Evolutionary conservation across 2,888 invertebrate species (phyloP).

Genomic region (Latrodectus elegans): DNA sequence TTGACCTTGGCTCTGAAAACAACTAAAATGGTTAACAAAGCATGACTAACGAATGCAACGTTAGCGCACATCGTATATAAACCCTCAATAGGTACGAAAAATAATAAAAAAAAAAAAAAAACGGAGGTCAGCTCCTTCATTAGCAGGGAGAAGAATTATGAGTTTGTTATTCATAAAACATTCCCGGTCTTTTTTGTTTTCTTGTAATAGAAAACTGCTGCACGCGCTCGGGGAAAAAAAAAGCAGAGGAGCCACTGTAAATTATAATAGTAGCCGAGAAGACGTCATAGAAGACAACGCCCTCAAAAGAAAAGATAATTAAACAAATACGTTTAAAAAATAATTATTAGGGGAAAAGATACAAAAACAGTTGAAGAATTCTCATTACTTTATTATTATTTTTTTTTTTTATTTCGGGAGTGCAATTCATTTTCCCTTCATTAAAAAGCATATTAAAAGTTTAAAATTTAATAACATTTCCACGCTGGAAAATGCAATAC

Average conservation of each 20-base stretch:
- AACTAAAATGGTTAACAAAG: no score
- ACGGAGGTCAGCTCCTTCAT: background rate
- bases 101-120: background rate
- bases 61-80: no score
- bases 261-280: background rate
- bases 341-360: background rate
- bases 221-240: background rate
- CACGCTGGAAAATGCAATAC: no score
- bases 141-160: background rate
- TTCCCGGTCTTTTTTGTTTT: background rate
- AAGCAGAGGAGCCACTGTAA: background rate
- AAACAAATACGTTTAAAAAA: background rate
- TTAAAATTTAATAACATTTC: no score
- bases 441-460: no score
- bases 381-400: background rate
- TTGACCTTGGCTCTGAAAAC: no score
- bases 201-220: background rate
- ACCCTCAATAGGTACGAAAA: background rate
- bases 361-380: background rate
- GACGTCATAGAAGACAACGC: conserved; percentile 1
- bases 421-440: no score
- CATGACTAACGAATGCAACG: no score
- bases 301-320: background rate
- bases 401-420: no score
- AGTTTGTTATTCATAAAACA: background rate